Conservation (phyloP, 1,140 invertebrate species). For the Drosophila chauvacae region DNA sequence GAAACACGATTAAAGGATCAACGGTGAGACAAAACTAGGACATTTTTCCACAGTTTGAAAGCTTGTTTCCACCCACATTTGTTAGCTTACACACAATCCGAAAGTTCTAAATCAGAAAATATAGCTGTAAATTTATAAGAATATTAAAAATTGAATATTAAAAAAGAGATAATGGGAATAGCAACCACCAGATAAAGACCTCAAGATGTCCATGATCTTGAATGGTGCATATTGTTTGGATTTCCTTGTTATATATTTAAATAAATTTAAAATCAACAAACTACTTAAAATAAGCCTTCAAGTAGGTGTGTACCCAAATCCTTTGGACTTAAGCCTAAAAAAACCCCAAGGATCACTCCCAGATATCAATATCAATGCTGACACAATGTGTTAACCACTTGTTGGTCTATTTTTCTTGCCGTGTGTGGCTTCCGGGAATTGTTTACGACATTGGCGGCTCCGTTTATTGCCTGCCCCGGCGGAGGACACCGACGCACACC, state of each 20-base stretch:
- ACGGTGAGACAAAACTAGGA: neutral
- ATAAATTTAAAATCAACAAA: neutral
- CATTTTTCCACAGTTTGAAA: too few relatives aligned
- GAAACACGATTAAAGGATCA: neutral
- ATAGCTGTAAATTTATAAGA: neutral
- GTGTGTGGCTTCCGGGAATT: constrained; percentile 28
- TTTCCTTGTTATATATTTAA: neutral
- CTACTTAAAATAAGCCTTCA: neutral
- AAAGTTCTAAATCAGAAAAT: neutral
- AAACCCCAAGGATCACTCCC: neutral
- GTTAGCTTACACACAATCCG: too few relatives aligned
- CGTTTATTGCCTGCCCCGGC: constrained; percentile 67
- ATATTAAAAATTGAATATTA: neutral
- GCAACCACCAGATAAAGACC: neutral
- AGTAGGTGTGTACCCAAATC: neutral
- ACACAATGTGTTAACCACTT: neutral
- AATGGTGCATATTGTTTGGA: too few relatives aligned
- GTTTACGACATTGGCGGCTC: constrained; percentile 50
- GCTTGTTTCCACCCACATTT: too few relatives aligned
- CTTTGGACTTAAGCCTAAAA: neutral
- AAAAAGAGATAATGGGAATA: neutral
- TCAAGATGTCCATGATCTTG: too few relatives aligned
- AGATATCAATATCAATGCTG: neutral
- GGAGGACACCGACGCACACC: neutral
- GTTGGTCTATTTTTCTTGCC: neutral